Conservation (phyloP, 2,888 invertebrate genomes). For the Macaria notata region DNA sequence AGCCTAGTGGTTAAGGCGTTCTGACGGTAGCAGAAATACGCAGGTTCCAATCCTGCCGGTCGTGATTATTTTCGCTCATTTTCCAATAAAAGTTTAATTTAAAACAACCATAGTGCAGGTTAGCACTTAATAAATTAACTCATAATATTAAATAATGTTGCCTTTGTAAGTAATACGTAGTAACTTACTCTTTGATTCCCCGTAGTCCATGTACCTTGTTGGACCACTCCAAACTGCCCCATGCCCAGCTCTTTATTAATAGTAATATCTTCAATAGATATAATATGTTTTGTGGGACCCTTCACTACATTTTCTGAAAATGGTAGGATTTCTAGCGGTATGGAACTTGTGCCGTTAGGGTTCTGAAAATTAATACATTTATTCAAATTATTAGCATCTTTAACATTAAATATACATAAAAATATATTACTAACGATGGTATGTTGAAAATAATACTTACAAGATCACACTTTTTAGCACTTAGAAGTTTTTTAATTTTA, state of each 20-base stretch:
- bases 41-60: too few relatives aligned
- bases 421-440: too few relatives aligned
- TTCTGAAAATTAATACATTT: conserved; percentile 38
- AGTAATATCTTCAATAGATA: conserved; percentile 93
- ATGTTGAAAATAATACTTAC: conserved; percentile 46
- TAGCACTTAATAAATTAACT: too few relatives aligned
- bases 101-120: too few relatives aligned
- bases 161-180: too few relatives aligned
- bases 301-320: conserved; percentile 72
- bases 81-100: too few relatives aligned
- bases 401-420: too few relatives aligned
- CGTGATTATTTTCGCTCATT: too few relatives aligned
- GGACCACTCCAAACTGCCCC: conserved; percentile 99
- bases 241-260: conserved; percentile 97
- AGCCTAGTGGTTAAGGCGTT: too few relatives aligned
- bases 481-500: conserved; percentile 93
- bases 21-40: too few relatives aligned
- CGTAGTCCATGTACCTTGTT: conserved; percentile 98
- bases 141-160: too few relatives aligned
- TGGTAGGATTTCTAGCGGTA: conserved; percentile 53
- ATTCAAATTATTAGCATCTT: background rate
- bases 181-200: conserved; percentile 91
- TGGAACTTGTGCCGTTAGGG: conserved; percentile 47
- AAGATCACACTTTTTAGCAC: conserved; percentile 80
- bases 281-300: conserved; percentile 93